Base-by-base conservation (phyloP, 2,113 vertebrate genomes). In the Epinephelus lanceolatus region DNA sequence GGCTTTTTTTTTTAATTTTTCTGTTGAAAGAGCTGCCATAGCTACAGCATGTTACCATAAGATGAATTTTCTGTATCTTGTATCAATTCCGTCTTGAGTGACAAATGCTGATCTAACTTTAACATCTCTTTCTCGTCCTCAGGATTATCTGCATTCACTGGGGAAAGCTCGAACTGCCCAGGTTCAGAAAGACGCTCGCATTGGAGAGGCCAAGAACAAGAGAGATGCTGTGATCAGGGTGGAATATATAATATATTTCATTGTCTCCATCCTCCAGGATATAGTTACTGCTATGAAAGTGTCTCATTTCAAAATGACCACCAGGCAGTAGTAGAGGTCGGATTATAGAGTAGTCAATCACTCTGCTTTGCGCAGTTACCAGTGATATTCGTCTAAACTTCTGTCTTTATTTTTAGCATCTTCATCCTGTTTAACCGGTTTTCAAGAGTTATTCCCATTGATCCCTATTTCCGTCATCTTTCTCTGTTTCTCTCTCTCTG, bases 181-280 rank as follows among this genome's bases (percentile, higher is more conserved):
- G 91, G 97, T 98, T 11, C 97, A 98, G 90, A 97, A 97, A 71
- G 97, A 98, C 60, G 97, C 97, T 59, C 96, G 97, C 8, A 96
- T 98, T 0, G 97, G 97, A 40, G 97, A 98, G 85, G 97, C 97
- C 0, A 94, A 95, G 77, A 97, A 97, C 93, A 97, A 97, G 90
- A 93, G 97, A 81, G 97, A 97, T 1, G 96, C 97, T 0, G 97
- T 97, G 19, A 98, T 98, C 87, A 95, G 96, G 91, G 97, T 98
- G 86, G 93, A 93, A 25, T 33, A 3, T 3, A 12, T 1, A 93
- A 25, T 33, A 3, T 3, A 12, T 1, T 6, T 1, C 12, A 12
- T n/a, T 18, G 30, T 27, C 45, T 63, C n/a, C 37, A 5, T 57
- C 52, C 23, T 23, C 3, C 2, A 1, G 30, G 0, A 27, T 18